Evolutionary conservation across 2,888 invertebrate species (phyloP).

Genomic region (Caenorhabditis zanzibari): DNA sequence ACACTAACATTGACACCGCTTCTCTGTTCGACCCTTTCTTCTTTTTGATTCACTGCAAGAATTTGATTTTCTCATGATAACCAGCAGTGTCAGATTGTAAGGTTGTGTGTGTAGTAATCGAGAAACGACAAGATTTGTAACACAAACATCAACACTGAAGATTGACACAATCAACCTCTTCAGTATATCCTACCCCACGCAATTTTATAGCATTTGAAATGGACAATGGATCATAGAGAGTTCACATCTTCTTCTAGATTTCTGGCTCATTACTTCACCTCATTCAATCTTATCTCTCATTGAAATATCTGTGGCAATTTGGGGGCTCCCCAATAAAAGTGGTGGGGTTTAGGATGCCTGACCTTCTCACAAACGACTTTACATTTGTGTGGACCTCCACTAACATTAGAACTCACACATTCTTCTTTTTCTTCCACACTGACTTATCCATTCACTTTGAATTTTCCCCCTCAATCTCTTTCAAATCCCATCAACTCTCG

Average conservation of each 20-base stretch:
- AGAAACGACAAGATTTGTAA: constrained; percentile 40
- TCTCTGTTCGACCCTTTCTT: constrained; percentile 21
- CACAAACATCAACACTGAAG: constrained; percentile 52
- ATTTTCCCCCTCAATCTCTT: constrained; percentile 23
- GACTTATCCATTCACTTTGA: constrained; percentile 53
- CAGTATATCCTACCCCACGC: constrained; percentile 24
- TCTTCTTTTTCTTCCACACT: constrained; percentile 6
- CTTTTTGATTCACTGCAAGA: constrained; percentile 8
- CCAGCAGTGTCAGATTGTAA: constrained; percentile 8
- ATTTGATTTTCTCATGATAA: constrained; percentile 28
- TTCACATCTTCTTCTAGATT: constrained; percentile 27
- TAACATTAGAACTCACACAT: constrained; percentile 64
- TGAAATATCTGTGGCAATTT: constrained; percentile 63
- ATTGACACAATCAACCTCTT: not conserved
- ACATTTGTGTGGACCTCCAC: constrained; percentile 53
- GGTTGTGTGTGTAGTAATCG: constrained; percentile 1
- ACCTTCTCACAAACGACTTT: constrained; percentile 70
- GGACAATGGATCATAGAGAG: constrained; percentile 43
- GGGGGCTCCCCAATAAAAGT: constrained; percentile 62
- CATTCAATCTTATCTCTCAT: constrained; percentile 10
- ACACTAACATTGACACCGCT: constrained; percentile 24
- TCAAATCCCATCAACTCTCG: constrained; percentile 35
- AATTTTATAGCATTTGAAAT: constrained; percentile 41
- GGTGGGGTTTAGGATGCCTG: constrained; percentile 53
- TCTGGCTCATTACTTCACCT: constrained; percentile 5